A percentile compares a stretch with the other conserved stretches of the same genome.
Evolutionary conservation across 2,888 invertebrate species (phyloP).

Genomic region (Andrena camellia): DNA sequence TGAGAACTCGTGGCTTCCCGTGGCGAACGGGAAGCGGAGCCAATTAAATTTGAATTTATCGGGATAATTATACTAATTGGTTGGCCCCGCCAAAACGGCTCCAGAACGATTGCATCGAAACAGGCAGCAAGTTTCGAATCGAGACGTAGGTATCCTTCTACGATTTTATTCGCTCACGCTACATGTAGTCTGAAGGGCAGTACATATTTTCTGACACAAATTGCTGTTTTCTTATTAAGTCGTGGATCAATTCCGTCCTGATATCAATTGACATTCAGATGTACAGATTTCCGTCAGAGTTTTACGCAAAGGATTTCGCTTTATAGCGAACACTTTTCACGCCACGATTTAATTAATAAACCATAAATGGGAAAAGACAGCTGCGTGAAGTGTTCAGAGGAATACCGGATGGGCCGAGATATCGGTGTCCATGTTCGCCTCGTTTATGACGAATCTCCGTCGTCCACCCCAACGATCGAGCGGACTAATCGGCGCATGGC

Average conservation of each 20-base stretch:
- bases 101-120: constrained; percentile 31
- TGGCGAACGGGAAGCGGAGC: constrained; percentile 18
- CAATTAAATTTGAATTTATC: constrained; percentile 78
- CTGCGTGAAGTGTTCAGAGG: background rate
- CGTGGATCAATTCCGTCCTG: background rate
- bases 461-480: constrained; percentile 11
- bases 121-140: constrained; percentile 11
- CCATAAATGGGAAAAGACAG: constrained; percentile 33
- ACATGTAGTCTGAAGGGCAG: no score
- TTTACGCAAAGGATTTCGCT: no score
- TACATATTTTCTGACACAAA: no score
- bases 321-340: constrained; percentile 27
- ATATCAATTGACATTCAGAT: background rate
- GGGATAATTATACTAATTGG: constrained; percentile 76
- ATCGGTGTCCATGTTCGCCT: constrained; percentile 18
- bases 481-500: constrained; percentile 41
- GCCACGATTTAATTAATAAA: constrained; percentile 37
- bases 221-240: no score
- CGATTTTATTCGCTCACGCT: background rate
- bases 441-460: constrained; percentile 32
- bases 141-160: background rate
- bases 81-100: constrained; percentile 40
- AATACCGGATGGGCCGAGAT: constrained; percentile 16
- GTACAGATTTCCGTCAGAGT: background rate
- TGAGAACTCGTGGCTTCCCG: constrained; percentile 14